Conservation (phyloP, 2,113 vertebrate species). For the Rhineura floridana region DNA sequence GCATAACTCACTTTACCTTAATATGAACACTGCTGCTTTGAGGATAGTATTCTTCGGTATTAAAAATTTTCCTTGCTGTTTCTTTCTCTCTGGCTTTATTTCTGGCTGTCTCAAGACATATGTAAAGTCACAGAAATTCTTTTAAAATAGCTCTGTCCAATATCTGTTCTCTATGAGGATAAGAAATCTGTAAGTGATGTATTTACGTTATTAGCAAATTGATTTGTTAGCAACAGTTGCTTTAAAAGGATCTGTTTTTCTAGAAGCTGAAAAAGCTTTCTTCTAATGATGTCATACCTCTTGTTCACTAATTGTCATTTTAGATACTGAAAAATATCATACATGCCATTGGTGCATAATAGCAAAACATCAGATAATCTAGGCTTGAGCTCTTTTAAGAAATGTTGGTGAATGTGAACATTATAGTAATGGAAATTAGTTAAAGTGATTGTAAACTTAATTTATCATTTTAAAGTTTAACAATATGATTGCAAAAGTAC, state of each 20-base stretch:
- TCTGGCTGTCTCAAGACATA: neutral
- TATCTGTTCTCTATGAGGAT: neutral
- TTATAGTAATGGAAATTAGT: neutral
- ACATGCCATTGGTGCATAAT: neutral
- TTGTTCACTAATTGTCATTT: neutral
- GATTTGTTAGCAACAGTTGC: neutral
- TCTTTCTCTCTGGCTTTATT: neutral
- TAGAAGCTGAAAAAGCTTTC: neutral
- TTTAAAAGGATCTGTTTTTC: slow-evolving; percentile 7
- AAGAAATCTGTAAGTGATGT: neutral
- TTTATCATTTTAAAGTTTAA: neutral
- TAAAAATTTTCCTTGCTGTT: neutral
- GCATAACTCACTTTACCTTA: neutral
- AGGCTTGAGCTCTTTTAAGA: neutral
- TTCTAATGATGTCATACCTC: neutral
- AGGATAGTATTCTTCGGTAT: neutral
- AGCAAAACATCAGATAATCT: neutral
- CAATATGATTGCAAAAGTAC: neutral
- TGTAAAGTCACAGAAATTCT: neutral
- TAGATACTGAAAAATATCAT: neutral
- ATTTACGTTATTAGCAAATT: neutral
- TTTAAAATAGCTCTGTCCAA: neutral
- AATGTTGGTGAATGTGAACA: neutral
- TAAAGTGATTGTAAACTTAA: neutral
- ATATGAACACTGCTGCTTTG: neutral